A percentile compares a stretch with the other conserved stretches of the same genome.
These are phyloP conservation scores for Drosophila maculinotata DNA, from an alignment of 2,888 invertebrate genomes.

Conservation along the genomic window DNA sequence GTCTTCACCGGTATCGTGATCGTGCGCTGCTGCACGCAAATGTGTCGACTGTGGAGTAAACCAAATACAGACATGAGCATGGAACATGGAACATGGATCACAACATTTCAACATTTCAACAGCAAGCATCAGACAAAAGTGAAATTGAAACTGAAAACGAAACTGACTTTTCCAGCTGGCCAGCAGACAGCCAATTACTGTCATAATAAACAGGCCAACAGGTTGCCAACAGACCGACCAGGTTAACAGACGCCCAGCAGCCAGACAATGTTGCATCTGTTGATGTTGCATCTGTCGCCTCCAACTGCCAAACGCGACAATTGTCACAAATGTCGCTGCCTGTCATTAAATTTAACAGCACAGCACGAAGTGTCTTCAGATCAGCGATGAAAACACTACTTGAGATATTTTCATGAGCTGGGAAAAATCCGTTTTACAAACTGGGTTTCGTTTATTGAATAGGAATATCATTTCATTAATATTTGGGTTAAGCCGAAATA, in stretches of 20 bases:
- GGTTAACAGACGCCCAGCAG: constrained; percentile 51
- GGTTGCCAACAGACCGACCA: constrained; percentile 55
- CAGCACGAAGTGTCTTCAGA: constrained; percentile 44
- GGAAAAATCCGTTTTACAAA: not conserved
- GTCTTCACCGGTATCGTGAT: constrained; percentile 86
- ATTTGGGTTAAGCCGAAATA: no score
- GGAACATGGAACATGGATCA: constrained; percentile 23
- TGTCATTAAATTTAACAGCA: constrained; percentile 34
- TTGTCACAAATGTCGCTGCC: constrained; percentile 52
- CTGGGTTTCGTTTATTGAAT: not conserved
- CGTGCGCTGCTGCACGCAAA: constrained; percentile 86
- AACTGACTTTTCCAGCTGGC: constrained; percentile 69
- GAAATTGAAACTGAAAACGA: constrained; percentile 35
- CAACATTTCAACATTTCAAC: constrained; percentile 36
- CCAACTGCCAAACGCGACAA: constrained; percentile 27
- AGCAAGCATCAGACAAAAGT: constrained; percentile 46
- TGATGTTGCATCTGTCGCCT: constrained; percentile 21
- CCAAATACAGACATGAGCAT: not conserved
- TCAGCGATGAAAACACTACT: constrained; percentile 39
- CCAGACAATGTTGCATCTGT: constrained; percentile 18
- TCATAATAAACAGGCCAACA: constrained; percentile 71
- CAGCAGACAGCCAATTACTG: constrained; percentile 64
- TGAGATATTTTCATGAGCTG: not conserved
- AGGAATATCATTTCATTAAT: not conserved
- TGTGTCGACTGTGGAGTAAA: constrained; percentile 85